A percentile compares a stretch with the other conserved stretches of the same genome.
These are phyloP conservation scores for Cataglyphis altisquamis DNA, from an alignment of 2,888 invertebrate genomes.

Conservation along the genomic window DNA sequence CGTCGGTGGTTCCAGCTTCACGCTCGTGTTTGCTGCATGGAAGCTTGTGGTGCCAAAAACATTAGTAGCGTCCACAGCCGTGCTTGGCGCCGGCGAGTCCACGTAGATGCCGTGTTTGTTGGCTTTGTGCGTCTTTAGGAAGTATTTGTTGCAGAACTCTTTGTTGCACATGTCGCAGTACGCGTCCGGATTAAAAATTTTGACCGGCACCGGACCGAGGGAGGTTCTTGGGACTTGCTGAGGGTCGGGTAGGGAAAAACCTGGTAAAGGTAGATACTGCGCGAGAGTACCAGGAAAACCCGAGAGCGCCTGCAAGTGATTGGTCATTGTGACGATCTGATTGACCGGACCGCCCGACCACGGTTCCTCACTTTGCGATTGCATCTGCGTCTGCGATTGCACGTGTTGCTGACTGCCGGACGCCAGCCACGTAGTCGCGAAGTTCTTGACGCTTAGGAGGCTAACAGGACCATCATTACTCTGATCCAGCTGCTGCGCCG, in stretches of 20 bases:
- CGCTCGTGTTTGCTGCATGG: slow-evolving; percentile 53
- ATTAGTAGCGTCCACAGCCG: slow-evolving; percentile 73
- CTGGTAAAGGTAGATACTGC: slow-evolving; percentile 87
- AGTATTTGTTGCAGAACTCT: slow-evolving; percentile 99
- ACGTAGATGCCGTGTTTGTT: slow-evolving; percentile 98
- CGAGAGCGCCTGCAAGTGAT: slow-evolving; percentile 80
- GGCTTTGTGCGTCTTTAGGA: slow-evolving; percentile 98
- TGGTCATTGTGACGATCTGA: slow-evolving; percentile 70
- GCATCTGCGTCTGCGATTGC: slow-evolving; percentile 75
- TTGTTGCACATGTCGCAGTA: slow-evolving; percentile 99
- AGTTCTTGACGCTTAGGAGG: slow-evolving; percentile 83
- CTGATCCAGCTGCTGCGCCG: slow-evolving; percentile 76
- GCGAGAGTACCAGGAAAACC: slow-evolving; percentile 80
- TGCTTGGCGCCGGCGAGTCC: slow-evolving; percentile 85
- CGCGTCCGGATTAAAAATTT: slow-evolving; percentile 98
- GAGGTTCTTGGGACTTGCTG: slow-evolving; percentile 87
- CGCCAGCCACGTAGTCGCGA: slow-evolving; percentile 80
- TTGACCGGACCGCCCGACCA: slow-evolving; percentile 64
- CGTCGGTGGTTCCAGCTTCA: slow-evolving; percentile 82
- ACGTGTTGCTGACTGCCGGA: slow-evolving; percentile 71
- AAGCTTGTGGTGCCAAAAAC: slow-evolving; percentile 23
- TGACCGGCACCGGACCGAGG: slow-evolving; percentile 86
- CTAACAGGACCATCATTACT: slow-evolving; percentile 81
- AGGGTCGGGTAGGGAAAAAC: slow-evolving; percentile 87
- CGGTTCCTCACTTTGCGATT: slow-evolving; percentile 75